Base-by-base conservation (phyloP, 2,888 invertebrate species). In the Campoletis raptor region DNA sequence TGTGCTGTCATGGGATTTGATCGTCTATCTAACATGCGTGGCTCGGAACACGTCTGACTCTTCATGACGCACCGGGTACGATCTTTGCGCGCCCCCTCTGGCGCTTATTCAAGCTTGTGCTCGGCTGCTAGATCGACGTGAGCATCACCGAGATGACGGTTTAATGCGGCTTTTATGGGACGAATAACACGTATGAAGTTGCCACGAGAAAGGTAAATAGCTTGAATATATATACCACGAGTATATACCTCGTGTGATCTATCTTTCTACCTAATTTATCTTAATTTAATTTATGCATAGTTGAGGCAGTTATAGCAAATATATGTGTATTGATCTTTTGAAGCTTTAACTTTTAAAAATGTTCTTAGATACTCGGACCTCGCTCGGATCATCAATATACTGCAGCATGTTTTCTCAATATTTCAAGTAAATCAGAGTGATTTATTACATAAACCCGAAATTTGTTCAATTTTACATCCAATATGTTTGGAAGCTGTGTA, bases 91-190 rank as follows among this genome's bases (percentile, higher is more conserved):
- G 45, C 40, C 70, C 61, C 48, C 69, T 15, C 66, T 40, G 77
- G 64, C 74, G 30, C 69, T 52, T 57, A 74, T 61, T 77, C 70
- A 74, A 84, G 42, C 80, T 52, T 37, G 40, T 54, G 52, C 76
- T 73, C 54, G 69, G 24, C 64, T 42, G 81, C 57, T 42, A 85
- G 84, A 86, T 80, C 52, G 69, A 70, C 61, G 36, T 66, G 70
- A 85, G 87, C 84, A 85, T 86, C 77, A 74, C 83, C 86, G 72
- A 64, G 83, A 81, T 83, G 89, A 86, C 87, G 87, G 83, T 87
- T 85, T 89, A 89, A 88, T 88, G 90, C 84, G 87, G 84, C 86
- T 89, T 90, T 89, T 89, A 89, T 89, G 80, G 83, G 83, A 81
- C 85, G 81, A 87, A 89, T 86, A 77, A 73, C n/a, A 80, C 67